A percentile compares a stretch with the other conserved stretches of the same genome.
Evolutionary conservation across 2,113 vertebrate genomes (phyloP).

Genomic region (Rhinichthys klamathensis): DNA sequence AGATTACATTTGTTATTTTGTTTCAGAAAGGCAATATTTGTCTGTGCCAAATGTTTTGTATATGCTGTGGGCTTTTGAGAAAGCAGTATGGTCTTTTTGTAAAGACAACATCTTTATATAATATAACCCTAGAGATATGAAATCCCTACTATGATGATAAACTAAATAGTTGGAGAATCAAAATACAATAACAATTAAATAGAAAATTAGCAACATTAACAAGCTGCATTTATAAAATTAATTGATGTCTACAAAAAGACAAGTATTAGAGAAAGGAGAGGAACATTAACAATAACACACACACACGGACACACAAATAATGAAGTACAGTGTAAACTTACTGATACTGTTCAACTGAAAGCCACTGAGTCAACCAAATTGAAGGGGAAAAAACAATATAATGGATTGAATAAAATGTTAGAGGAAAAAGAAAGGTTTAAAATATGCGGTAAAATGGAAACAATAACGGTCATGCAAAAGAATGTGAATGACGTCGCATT

Average conservation of each 20-base stretch:
- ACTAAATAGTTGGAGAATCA: neutral
- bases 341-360: conserved; percentile 79
- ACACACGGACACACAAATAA: conserved; percentile 15
- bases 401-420: conserved; percentile 42
- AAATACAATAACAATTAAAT: neutral
- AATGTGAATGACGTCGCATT: conserved; percentile 11
- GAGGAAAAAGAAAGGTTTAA: conserved; percentile 23
- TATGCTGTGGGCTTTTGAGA: neutral
- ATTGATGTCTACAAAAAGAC: neutral
- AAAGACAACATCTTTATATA: neutral
- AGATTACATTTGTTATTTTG: neutral
- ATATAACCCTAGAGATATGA: neutral
- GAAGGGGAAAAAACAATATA: conserved; percentile 66
- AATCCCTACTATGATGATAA: neutral
- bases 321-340: conserved; percentile 70
- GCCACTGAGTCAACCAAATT: conserved; percentile 76
- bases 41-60: neutral
- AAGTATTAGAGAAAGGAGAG: neutral
- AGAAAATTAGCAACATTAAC: neutral
- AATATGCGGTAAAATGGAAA: conserved; percentile 15
- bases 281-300: conserved; percentile 14
- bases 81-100: neutral
- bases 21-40: neutral
- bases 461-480: conserved; percentile 25
- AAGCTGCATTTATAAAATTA: neutral